A percentile compares a stretch with the other conserved stretches of the same genome.
These are phyloP conservation scores for Mythimna ferrago DNA, from an alignment of 2,888 invertebrate genomes.

Conservation along the genomic window DNA sequence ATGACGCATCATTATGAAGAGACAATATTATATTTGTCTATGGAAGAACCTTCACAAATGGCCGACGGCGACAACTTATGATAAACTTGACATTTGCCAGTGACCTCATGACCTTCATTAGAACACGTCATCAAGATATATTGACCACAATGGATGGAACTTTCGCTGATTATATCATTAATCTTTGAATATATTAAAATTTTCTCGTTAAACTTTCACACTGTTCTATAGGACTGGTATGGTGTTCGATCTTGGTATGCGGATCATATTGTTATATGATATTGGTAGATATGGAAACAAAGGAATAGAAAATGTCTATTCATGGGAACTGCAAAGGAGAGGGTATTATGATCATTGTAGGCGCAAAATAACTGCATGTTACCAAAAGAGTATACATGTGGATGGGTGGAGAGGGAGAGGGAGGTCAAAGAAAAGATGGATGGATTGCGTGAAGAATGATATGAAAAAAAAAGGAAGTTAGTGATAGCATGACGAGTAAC, in stretches of 20 bases:
- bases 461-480: no score
- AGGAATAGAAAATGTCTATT: constrained; percentile 24
- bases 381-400: no score
- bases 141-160: constrained; percentile 38
- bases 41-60: constrained; percentile 8
- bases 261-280: constrained; percentile 3
- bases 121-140: constrained; percentile 31
- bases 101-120: constrained; percentile 48
- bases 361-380: no score
- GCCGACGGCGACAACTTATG: constrained; percentile 42
- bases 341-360: background rate
- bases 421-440: no score
- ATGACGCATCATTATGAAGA: constrained; percentile 26
- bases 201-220: constrained; percentile 44
- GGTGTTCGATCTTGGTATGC: constrained; percentile 23
- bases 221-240: background rate
- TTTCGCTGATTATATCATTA: constrained; percentile 57
- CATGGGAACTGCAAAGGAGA: background rate
- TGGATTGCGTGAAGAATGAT: no score
- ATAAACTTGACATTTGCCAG: constrained; percentile 43
- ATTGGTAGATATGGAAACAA: constrained; percentile 24
- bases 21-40: background rate
- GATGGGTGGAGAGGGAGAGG: no score
- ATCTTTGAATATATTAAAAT: constrained; percentile 48
- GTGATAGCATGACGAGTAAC: no score